phyloP scores from a whole-genome alignment of 2,888 invertebrate species.

The Standfussiana lucernea region DNA sequence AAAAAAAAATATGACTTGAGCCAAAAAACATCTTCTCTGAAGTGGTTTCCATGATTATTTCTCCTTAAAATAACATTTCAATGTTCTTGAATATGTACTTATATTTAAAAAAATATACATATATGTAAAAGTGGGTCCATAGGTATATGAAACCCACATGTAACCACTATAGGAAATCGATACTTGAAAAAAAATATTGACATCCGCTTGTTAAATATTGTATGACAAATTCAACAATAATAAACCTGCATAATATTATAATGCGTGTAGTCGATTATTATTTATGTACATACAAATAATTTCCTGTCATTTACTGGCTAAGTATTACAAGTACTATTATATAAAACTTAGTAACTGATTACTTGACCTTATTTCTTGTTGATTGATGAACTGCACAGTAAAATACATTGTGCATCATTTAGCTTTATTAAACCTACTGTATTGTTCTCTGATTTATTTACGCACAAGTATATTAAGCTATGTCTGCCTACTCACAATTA shows the following conservation, averaged over 20 bases:
- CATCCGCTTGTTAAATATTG: constrained; percentile 32
- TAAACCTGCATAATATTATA: constrained; percentile 25
- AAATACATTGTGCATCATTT: constrained; percentile 39
- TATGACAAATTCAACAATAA: constrained; percentile 44
- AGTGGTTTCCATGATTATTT: not conserved
- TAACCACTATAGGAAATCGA: not conserved
- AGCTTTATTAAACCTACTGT: constrained; percentile 28
- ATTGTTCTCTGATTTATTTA: constrained; percentile 47
- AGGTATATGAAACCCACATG: not conserved
- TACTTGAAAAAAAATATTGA: constrained; percentile 12
- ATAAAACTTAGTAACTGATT: constrained; percentile 52
- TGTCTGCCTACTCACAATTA: constrained; percentile 9
- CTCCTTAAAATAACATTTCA: not conserved
- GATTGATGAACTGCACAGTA: constrained; percentile 54
- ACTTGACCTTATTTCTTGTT: constrained; percentile 52
- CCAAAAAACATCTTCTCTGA: not conserved
- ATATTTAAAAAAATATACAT: too few species aligned
- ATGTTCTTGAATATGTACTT: not conserved
- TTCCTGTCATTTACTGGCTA: constrained; percentile 59
- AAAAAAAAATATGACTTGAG: not conserved
- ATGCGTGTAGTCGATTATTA: constrained; percentile 37
- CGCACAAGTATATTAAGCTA: constrained; percentile 2
- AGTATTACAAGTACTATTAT: constrained; percentile 47
- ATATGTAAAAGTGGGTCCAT: not conserved
- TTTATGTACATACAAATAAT: constrained; percentile 53